A percentile compares a stretch with the other conserved stretches of the same genome.
Conservation (phyloP, 1,140 invertebrate genomes). For the Saccostrea echinata region DNA sequence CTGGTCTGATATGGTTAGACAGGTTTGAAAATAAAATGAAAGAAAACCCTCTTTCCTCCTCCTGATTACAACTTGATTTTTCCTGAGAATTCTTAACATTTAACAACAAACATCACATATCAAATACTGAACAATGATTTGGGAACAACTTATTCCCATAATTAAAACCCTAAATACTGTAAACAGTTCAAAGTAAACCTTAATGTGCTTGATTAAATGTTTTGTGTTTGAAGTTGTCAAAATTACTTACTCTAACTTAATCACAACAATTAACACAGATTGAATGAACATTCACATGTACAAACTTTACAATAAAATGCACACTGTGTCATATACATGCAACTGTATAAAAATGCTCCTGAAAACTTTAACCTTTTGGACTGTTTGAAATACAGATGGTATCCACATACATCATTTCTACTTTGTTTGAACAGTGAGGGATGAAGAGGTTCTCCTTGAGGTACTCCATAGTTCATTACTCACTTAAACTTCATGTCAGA, state of each 20-base stretch:
- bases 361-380: background rate
- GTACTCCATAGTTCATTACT: background rate
- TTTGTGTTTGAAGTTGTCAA: too few relatives aligned
- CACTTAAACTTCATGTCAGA: too few relatives aligned
- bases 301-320: background rate
- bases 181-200: too few relatives aligned
- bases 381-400: background rate
- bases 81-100: constrained; percentile 17
- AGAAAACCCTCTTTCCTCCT: background rate
- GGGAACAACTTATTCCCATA: background rate
- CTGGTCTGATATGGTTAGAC: background rate
- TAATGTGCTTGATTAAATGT: too few relatives aligned
- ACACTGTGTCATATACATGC: background rate
- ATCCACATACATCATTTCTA: background rate
- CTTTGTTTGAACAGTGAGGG: background rate
- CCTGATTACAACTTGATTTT: background rate
- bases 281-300: background rate
- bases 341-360: background rate
- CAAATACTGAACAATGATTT: background rate
- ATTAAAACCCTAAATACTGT: background rate
- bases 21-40: background rate
- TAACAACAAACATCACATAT: background rate
- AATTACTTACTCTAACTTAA: background rate
- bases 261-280: background rate
- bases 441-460: background rate